These are phyloP conservation scores for Trachelus iudaicus DNA, from an alignment of 2,888 invertebrate genomes.

Conservation along the genomic window DNA sequence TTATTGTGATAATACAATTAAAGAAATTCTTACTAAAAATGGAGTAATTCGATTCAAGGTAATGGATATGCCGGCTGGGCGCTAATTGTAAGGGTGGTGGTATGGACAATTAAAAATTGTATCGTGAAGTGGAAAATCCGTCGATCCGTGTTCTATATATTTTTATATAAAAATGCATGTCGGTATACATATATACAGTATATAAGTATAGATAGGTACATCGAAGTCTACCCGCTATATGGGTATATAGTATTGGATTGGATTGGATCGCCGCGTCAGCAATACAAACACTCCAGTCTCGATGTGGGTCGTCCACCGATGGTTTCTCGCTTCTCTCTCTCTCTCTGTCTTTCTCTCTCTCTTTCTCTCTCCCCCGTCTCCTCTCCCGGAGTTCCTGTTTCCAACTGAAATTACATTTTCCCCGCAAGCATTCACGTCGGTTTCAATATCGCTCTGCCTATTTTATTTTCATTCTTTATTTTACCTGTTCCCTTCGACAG, in stretches of 20 bases:
- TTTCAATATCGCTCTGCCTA: slow-evolving; percentile 36
- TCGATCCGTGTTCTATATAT: too few species aligned
- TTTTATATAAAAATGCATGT: neutral
- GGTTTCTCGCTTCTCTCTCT: slow-evolving; percentile 18
- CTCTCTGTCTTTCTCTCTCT: slow-evolving; percentile 17
- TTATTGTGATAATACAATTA: too few species aligned
- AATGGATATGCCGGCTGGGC: too few species aligned
- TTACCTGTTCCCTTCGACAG: slow-evolving; percentile 9
- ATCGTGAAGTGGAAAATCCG: too few species aligned
- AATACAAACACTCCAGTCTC: slow-evolving; percentile 64
- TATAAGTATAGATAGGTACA: neutral
- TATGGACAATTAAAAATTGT: too few species aligned
- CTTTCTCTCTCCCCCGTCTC: slow-evolving; percentile 20
- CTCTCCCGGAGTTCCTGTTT: slow-evolving; percentile 52
- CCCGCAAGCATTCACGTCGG: slow-evolving; percentile 32
- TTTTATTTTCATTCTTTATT: slow-evolving; percentile 22
- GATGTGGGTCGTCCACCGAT: slow-evolving; percentile 56
- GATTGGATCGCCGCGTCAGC: slow-evolving; percentile 66
- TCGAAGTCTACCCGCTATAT: slow-evolving; percentile 30
- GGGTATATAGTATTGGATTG: slow-evolving; percentile 56
- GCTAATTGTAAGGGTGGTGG: too few species aligned
- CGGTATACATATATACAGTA: neutral
- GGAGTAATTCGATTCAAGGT: too few species aligned
- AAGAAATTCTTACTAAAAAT: too few species aligned
- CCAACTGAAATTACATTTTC: slow-evolving; percentile 63